Evolutionary conservation across 2,113 vertebrate genomes (phyloP), one percentile per base, ranked within the genome.

Genomic region (Pituophis catenifer): DNA sequence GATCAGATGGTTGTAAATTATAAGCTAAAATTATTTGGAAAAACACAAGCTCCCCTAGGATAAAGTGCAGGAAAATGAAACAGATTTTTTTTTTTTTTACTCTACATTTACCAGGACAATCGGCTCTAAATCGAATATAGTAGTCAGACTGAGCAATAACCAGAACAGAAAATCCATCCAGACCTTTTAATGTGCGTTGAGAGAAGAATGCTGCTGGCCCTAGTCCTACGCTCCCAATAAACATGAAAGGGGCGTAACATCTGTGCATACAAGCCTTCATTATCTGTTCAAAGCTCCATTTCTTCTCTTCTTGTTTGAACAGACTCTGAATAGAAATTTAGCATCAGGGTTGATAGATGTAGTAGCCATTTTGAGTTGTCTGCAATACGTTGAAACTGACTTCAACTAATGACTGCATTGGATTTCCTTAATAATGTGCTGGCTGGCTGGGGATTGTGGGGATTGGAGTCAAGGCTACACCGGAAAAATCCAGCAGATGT

Each of bases 81-180:
- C 26, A n/a, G 8, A 48, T n/a, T 3, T n/a, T n/a, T 88, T n/a
- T n/a, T 88, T 38, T 23, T 24, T 23, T 19, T 7, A 3, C 8
- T 23, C 88, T 86, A 29, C 65, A 52, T 94, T 93, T 26, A 55
- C 24, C 21, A 59, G 23, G 24, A n/a, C 7, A 11, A 85, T n/a
- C 92, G 7, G 13, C 9, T 92, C 53, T 88, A 55, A 0, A 7
- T 58, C 52, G 33, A 57, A 91, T 94, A 94, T 33, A 93, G 93
- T 95, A 55, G 38, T 70, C 33, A 0, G 75, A 91, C 93, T 93
- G 89, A 94, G 94, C 52, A 88, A 92, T 26, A 48, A 57, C 0
- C 0, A 52, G 8, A 7, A 48, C 44, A 87, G 86, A 24, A 9
- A 89, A n/a, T 17, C 48, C 50, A 29, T 70, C 65, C 48, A 70